Percentiles rank a stretch among this genome's conserved stretches.
Conservation (phyloP, 2,797 vertebrate genomes). For the Crocodylus rhombifer region DNA sequence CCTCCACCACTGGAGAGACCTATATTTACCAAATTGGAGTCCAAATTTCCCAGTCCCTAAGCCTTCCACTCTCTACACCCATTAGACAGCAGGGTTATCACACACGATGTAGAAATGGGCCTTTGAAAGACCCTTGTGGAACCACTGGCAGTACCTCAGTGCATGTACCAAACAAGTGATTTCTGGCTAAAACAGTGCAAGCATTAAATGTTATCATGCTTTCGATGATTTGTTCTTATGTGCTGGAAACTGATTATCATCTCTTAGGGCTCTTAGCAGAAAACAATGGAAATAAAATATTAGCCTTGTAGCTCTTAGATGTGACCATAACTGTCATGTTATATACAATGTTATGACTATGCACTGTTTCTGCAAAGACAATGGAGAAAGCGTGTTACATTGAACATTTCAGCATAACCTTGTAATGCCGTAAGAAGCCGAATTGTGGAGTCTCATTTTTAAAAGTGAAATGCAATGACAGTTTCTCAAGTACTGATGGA, state of each 20-base stretch:
- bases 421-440: background rate
- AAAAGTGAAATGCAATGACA: background rate
- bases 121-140: background rate
- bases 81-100: background rate
- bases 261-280: background rate
- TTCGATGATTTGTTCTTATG: background rate
- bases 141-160: background rate
- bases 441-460: background rate
- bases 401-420: background rate
- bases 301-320: background rate
- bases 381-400: background rate
- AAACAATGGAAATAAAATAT: background rate
- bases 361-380: background rate
- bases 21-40: slow-evolving; percentile 4
- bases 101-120: background rate
- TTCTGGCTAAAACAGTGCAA: background rate
- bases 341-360: background rate
- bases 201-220: background rate
- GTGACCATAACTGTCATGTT: background rate
- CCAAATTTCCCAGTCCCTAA: slow-evolving; percentile 3
- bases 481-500: background rate
- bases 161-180: background rate
- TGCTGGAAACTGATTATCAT: background rate
- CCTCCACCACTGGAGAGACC: slow-evolving; percentile 10
- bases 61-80: background rate